Evolutionary conservation across 2,113 vertebrate genomes (phyloP).

Genomic region (Dicerorhinus sumatrensis): DNA sequence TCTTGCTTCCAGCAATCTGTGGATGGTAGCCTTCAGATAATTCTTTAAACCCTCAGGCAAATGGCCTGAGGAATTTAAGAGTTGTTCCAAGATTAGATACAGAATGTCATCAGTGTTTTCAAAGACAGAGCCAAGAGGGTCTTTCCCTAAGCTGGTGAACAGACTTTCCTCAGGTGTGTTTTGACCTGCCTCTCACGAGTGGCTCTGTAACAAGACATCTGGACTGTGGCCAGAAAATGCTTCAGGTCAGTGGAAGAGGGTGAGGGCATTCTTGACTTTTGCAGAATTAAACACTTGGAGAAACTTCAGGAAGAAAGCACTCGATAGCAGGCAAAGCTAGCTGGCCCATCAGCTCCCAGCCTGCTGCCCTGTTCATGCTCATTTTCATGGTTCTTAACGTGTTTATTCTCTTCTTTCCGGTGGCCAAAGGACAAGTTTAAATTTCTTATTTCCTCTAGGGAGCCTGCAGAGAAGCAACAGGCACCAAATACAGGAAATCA

Average conservation of each 20-base stretch:
- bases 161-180: background rate
- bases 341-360: background rate
- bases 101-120: background rate
- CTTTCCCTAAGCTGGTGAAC: background rate
- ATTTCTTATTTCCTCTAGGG: slow-evolving; percentile 77
- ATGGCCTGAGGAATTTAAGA: background rate
- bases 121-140: background rate
- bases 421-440: slow-evolving; percentile 66
- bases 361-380: background rate
- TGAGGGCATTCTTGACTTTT: slow-evolving; percentile 59
- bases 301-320: slow-evolving; percentile 69
- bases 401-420: slow-evolving; percentile 67
- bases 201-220: background rate
- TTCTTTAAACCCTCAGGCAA: background rate
- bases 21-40: background rate
- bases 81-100: background rate
- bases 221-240: slow-evolving; percentile 6
- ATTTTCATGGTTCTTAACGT: slow-evolving; percentile 33
- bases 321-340: slow-evolving; percentile 22
- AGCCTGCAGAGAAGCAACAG: slow-evolving; percentile 62
- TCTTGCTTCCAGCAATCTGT: background rate
- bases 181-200: background rate
- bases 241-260: background rate
- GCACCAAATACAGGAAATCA: slow-evolving; percentile 75
- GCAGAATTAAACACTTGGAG: slow-evolving; percentile 69